These are phyloP conservation scores for Hemithea aestivaria DNA, from an alignment of 2,888 invertebrate genomes.

Conservation along the genomic window DNA sequence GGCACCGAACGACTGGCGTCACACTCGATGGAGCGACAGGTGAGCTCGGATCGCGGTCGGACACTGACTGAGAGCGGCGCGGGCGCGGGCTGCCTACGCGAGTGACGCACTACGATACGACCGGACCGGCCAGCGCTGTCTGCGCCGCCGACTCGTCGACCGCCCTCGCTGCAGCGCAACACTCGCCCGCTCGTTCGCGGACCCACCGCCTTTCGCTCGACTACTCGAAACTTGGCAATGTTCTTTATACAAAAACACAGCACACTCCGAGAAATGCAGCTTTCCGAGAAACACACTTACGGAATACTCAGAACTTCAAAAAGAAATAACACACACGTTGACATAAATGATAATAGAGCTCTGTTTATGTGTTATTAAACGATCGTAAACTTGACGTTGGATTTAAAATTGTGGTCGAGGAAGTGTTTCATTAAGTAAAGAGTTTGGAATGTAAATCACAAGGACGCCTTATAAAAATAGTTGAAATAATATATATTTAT, in stretches of 20 bases:
- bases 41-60: conserved; percentile 58
- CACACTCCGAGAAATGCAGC: conserved; percentile 38
- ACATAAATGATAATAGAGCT: conserved; percentile 16
- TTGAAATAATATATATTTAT: conserved; percentile 1
- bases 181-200: conserved; percentile 33
- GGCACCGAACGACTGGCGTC: conserved; percentile 42
- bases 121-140: conserved; percentile 22
- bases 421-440: too few relatives aligned
- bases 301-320: conserved; percentile 27
- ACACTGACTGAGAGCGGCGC: conserved; percentile 47
- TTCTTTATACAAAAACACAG: conserved; percentile 33
- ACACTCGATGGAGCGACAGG: conserved; percentile 49
- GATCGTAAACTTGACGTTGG: too few relatives aligned
- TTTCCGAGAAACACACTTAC: conserved; percentile 41
- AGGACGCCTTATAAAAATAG: conserved; percentile 6
- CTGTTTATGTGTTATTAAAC: conserved; percentile 6
- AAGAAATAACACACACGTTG: conserved; percentile 26
- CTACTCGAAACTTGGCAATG: conserved; percentile 52
- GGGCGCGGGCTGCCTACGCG: conserved; percentile 22
- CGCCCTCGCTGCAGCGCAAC: conserved; percentile 26
- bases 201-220: conserved; percentile 33
- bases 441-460: conserved; percentile 2
- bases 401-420: too few relatives aligned
- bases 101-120: conserved; percentile 25
- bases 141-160: conserved; percentile 26